Conservation (phyloP, 2,888 invertebrate species). For the Tanytarsus gracilentus region DNA sequence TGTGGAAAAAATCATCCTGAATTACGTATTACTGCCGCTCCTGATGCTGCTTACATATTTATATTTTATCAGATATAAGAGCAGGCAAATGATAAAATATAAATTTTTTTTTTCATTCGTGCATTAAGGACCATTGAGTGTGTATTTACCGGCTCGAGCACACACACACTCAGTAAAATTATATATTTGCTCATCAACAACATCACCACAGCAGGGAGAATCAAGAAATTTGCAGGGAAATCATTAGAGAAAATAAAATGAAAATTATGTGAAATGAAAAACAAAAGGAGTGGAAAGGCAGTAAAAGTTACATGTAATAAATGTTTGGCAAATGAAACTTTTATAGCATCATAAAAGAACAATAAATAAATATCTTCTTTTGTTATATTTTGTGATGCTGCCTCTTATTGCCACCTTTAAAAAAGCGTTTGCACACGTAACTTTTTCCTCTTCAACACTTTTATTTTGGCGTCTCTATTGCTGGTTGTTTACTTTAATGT, state of each 20-base stretch:
- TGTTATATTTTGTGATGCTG: too few relatives aligned
- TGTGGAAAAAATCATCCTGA: too few relatives aligned
- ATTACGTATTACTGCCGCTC: too few relatives aligned
- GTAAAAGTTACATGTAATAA: slow-evolving; percentile 23
- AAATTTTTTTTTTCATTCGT: not conserved
- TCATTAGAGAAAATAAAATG: not conserved
- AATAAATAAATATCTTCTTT: slow-evolving; percentile 27
- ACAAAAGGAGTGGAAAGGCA: slow-evolving; percentile 1
- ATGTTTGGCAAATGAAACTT: slow-evolving; percentile 25
- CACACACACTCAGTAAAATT: too few relatives aligned
- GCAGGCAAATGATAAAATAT: too few relatives aligned
- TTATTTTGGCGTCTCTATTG: too few relatives aligned
- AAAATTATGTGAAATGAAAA: not conserved
- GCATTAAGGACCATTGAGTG: slow-evolving; percentile 5
- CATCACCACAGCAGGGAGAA: not conserved
- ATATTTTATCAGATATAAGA: too few relatives aligned
- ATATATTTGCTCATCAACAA: too few relatives aligned
- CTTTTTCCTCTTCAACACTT: not conserved
- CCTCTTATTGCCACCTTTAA: slow-evolving; percentile 12
- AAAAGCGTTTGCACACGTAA: not conserved
- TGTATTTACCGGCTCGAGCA: too few relatives aligned
- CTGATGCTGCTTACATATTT: too few relatives aligned
- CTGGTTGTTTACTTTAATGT: too few relatives aligned
- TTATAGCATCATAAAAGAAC: slow-evolving; percentile 21
- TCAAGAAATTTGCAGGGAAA: slow-evolving; percentile 6